Evolutionary conservation across 2,888 invertebrate species (phyloP), one percentile per base, ranked within the genome.

Genomic region (Lasioglossum lativentre): DNA sequence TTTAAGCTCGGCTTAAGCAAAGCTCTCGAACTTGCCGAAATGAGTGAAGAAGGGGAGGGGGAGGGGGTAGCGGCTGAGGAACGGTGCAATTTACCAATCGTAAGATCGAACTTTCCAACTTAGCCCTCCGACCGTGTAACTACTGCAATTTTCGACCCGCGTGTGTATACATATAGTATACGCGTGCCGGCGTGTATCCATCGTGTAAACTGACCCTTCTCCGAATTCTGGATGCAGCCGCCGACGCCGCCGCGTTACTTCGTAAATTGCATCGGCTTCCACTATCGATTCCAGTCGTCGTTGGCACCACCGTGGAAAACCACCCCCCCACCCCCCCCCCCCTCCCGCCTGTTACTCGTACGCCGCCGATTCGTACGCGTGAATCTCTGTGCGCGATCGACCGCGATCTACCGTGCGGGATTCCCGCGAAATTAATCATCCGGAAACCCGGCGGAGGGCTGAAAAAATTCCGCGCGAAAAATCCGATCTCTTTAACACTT

Each of bases 1-100:
- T 91, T 91, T 91, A 90, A 91, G 90, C 91, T 88, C 86, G 88
- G 90, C 91, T 91, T 91, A 91, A 88, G 90, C 89, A 88, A 90
- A 91, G 89, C 91, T 85, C 74, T 52, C 73, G 63, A 83, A 82
- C 83, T 85, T 66, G 78, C 47, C 81, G 84, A 74, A 89, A 85
- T 75, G 81, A 78, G 85, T 66, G 73, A 82, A 83, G 81, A 81
- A 76, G 70, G 68, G 71, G 34, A 70, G 47, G 72, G 30, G 30
- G 5, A 12, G 4, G 14, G 19, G 30, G 6, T 8, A 5, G 63
- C 6, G 63, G 38, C 80, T 85, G 77, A 75, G 68, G 83, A 74
- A 72, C 66, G 79, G 76, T 79, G 78, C 75, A 81, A 84, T 85
- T 83, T 83, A 75, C 80, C 84, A 82, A 86, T 90, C 83, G 86